Base-by-base conservation (phyloP, 2,888 invertebrate genomes). In the Standfussiana lucernea region DNA sequence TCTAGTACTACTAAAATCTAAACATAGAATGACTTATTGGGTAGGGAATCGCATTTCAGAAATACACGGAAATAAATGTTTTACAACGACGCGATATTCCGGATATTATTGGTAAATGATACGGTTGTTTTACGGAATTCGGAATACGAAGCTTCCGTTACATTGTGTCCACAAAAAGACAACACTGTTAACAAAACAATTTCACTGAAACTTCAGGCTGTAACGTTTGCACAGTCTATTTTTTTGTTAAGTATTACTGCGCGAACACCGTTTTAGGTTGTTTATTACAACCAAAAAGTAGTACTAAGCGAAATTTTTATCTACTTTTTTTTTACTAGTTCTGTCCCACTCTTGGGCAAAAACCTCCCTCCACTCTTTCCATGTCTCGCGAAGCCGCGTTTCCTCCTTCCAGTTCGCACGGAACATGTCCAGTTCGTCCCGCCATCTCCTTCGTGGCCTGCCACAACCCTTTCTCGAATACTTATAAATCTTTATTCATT, bases 111-210 rank as follows among this genome's bases (percentile, higher is more conserved):
- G 18, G 35, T 15, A 50, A 42, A 62, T 6, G 18, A 37, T 32
- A 69, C 42, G 50, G 40, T 15, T 76, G 21, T 69, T 45, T 47
- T 15, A 35, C 4, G 0, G 18, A 37, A 18, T 2, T 37, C 7
- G 18, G 15, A 76, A 62, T 68, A 35, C 42, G 15, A 40, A 45
- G 37, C n/a, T 64, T 28, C 59, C 37, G 42, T 47, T 66, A 56
- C 11, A 37, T 37, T 32, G 21, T 75, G 65, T 18, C 32, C 59
- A 75, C 18, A 32, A 37, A 45, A 45, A 24, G 21, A 47, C 10
- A 45, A 28, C n/a, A 28, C n/a, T 35, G 5, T 32, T 1, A 11
- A 28, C 13, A 64, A 40, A 50, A 66, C 37, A 50, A 72, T 50
- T n/a, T 7, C 21, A 50, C 24, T 62, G 72, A 40, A 50, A 32